Evolutionary conservation across 2,797 vertebrate species (phyloP).

Genomic region (Pogoniulus pusillus): DNA sequence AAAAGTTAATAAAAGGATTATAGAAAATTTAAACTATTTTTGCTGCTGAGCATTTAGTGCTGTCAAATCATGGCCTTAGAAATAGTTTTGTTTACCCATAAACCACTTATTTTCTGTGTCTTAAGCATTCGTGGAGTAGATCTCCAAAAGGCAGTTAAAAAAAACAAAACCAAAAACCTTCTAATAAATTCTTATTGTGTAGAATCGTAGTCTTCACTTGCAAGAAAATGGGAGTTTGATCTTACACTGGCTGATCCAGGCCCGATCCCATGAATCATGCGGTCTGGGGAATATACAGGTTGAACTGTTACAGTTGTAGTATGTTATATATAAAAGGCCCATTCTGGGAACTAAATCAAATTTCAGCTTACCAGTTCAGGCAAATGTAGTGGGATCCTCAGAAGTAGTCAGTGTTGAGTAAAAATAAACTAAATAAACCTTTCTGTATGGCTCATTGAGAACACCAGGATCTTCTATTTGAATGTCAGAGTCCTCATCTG

Average conservation of each 20-base stretch:
- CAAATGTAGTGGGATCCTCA: slow-evolving; percentile 43
- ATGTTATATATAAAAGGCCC: slow-evolving; percentile 35
- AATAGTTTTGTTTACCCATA: background rate
- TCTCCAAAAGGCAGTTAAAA: background rate
- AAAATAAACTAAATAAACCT: slow-evolving; percentile 61
- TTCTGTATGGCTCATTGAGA: slow-evolving; percentile 43
- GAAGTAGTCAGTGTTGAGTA: slow-evolving; percentile 35
- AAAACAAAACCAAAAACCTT: slow-evolving; percentile 45
- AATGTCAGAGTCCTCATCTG: slow-evolving; percentile 36
- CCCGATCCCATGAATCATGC: slow-evolving; percentile 53
- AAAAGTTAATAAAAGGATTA: background rate
- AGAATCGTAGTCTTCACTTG: slow-evolving; percentile 10
- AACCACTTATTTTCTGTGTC: background rate
- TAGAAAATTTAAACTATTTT: background rate
- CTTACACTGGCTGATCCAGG: slow-evolving; percentile 17
- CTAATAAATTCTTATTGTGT: slow-evolving; percentile 19
- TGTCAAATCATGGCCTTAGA: background rate
- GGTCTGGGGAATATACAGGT: slow-evolving; percentile 13
- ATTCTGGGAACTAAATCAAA: slow-evolving; percentile 59
- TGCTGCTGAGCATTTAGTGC: background rate
- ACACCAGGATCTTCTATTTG: slow-evolving; percentile 49
- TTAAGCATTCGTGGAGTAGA: background rate
- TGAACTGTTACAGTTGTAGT: slow-evolving; percentile 16
- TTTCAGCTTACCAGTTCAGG: slow-evolving; percentile 47
- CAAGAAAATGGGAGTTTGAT: slow-evolving; percentile 24